A percentile compares a stretch with the other conserved stretches of the same genome.
Conservation (phyloP, 92 coral and sea anemone genomes). For the Parazoanthus swiftii region DNA sequence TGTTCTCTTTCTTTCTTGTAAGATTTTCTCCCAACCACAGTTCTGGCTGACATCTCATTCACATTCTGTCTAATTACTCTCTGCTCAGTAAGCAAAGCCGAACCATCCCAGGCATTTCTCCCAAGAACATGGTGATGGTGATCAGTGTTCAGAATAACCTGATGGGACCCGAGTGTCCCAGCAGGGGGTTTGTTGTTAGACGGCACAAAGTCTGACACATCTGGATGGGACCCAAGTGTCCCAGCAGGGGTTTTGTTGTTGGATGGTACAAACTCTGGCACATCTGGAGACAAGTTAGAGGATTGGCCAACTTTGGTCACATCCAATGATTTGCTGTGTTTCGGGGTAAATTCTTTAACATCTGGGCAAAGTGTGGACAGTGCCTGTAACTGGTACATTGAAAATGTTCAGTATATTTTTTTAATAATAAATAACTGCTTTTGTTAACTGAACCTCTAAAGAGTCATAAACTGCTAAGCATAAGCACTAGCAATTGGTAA, state of each 20-base stretch:
- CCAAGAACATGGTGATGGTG: background rate
- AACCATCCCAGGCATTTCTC: background rate
- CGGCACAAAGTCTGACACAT: slow-evolving; percentile 32
- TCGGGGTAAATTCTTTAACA: slow-evolving; percentile 2
- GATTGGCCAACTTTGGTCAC: background rate
- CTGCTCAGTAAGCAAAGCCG: background rate
- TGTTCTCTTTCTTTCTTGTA: slow-evolving; percentile 39
- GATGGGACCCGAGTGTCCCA: background rate
- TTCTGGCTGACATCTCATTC: no score
- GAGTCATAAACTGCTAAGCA: no score
- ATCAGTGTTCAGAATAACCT: background rate
- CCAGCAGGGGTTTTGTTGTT: background rate
- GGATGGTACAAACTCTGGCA: slow-evolving; percentile 30
- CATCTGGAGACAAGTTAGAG: slow-evolving; percentile 28
- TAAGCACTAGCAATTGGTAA: no score
- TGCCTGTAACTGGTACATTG: background rate
- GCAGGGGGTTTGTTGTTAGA: background rate
- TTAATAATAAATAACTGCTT: background rate
- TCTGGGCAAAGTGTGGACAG: slow-evolving; percentile 17
- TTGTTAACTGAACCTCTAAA: no score
- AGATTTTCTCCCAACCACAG: slow-evolving; percentile 5
- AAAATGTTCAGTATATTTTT: background rate
- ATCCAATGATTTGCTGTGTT: background rate
- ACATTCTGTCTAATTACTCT: background rate
- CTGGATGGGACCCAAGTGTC: background rate